phyloP scores from a whole-genome alignment of 2,113 vertebrate genomes.

The Nansenia antarctica region DNA sequence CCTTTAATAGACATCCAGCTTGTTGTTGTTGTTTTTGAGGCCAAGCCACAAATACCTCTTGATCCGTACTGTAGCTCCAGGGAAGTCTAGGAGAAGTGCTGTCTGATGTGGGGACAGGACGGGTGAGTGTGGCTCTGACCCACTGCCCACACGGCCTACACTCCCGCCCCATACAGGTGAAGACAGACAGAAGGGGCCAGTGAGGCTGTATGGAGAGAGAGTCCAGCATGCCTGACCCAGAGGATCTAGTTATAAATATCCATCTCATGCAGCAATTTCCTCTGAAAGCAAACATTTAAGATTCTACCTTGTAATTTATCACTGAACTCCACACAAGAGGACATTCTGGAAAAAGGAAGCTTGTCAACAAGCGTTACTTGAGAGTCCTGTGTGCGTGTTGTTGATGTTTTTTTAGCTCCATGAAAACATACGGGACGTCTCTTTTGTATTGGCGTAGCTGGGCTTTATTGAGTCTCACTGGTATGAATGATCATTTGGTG shows the following conservation, averaged over 20 bases:
- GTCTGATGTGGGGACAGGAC: constrained; percentile 52
- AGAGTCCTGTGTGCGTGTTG: no score
- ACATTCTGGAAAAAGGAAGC: constrained; percentile 42
- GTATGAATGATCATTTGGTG: no score
- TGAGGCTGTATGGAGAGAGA: constrained; percentile 33
- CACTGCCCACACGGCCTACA: constrained; percentile 1
- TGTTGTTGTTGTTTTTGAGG: constrained; percentile 2
- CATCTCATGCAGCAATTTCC: constrained; percentile 54
- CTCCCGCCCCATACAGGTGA: constrained; percentile 53
- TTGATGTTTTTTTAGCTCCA: no score
- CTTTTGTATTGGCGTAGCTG: no score
- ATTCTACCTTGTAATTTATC: constrained; percentile 70
- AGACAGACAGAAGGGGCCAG: constrained; percentile 37
- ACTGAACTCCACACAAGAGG: constrained; percentile 32
- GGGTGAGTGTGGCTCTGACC: not conserved
- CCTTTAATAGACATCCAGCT: constrained; percentile 27
- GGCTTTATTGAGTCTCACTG: no score
- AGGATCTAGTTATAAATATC: constrained; percentile 55
- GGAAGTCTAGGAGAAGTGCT: constrained; percentile 31
- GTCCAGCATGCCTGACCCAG: constrained; percentile 1
- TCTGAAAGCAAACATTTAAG: constrained; percentile 62
- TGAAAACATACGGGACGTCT: no score
- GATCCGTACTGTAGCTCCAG: not conserved
- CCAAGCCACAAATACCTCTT: constrained; percentile 10
- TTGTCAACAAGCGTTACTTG: no score